Conservation (phyloP, 2,113 vertebrate genomes). For the Verasper variegatus region DNA sequence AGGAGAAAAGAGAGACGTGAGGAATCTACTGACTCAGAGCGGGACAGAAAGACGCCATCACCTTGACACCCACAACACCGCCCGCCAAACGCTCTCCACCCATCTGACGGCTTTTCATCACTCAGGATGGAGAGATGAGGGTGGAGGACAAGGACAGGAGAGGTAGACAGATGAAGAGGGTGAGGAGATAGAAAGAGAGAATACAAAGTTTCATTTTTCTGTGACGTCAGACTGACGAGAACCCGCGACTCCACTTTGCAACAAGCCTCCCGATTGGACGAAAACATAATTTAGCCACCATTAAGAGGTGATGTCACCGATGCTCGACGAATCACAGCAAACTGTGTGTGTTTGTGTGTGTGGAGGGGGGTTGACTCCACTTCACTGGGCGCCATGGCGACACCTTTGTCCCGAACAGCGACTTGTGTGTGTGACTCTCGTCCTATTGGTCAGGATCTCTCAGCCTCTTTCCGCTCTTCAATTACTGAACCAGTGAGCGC, state of each 20-base stretch:
- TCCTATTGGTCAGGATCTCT: constrained; percentile 8
- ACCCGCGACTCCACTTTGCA: background rate
- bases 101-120: background rate
- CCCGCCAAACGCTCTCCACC: background rate
- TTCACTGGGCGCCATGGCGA: constrained; percentile 53
- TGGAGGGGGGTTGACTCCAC: background rate
- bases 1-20: too few relatives aligned
- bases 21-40: too few relatives aligned
- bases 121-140: background rate
- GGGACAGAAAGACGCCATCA: background rate
- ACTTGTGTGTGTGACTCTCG: constrained; percentile 12
- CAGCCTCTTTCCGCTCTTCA: background rate
- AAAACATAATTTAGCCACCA: background rate
- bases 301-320: background rate
- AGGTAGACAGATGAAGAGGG: background rate
- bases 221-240: background rate
- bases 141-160: background rate
- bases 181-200: too few relatives aligned
- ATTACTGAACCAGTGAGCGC: background rate
- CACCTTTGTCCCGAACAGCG: constrained; percentile 41
- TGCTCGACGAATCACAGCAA: background rate
- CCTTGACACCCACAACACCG: background rate
- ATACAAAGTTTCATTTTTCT: too few relatives aligned
- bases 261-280: background rate
- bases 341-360: too few relatives aligned